These are phyloP conservation scores for Halichoerus grypus DNA, from an alignment of 2,113 vertebrate genomes.

Conservation along the genomic window DNA sequence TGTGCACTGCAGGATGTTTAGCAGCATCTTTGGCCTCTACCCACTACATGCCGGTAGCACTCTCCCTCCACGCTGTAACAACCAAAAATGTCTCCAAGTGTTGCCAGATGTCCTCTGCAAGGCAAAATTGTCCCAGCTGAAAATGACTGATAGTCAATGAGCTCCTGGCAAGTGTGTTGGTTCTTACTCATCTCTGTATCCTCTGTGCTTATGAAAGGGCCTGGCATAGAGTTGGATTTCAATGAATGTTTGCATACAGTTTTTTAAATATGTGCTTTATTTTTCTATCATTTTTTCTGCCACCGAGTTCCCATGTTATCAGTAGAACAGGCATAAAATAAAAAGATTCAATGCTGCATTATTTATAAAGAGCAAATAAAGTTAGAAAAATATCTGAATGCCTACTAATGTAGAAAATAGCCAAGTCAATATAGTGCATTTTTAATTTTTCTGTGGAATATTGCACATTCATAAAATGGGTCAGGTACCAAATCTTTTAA, in stretches of 20 bases:
- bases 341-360: neutral
- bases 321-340: neutral
- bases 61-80: neutral
- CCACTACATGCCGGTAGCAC: neutral
- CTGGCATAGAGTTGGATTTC: neutral
- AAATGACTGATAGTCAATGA: neutral
- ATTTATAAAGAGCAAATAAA: neutral
- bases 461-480: neutral
- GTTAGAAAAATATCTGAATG: constrained; percentile 26
- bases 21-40: neutral
- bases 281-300: neutral
- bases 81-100: neutral
- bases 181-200: neutral
- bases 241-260: neutral
- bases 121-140: neutral
- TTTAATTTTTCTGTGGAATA: neutral
- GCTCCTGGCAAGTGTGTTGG: neutral
- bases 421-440: neutral
- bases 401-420: neutral
- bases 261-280: neutral
- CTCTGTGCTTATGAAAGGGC: neutral
- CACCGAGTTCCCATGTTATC: neutral
- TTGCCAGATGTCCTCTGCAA: neutral
- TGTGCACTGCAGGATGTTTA: neutral
- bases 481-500: neutral